phyloP scores from a whole-genome alignment of 2,113 vertebrate genomes.

The Anoura caudifer region DNA sequence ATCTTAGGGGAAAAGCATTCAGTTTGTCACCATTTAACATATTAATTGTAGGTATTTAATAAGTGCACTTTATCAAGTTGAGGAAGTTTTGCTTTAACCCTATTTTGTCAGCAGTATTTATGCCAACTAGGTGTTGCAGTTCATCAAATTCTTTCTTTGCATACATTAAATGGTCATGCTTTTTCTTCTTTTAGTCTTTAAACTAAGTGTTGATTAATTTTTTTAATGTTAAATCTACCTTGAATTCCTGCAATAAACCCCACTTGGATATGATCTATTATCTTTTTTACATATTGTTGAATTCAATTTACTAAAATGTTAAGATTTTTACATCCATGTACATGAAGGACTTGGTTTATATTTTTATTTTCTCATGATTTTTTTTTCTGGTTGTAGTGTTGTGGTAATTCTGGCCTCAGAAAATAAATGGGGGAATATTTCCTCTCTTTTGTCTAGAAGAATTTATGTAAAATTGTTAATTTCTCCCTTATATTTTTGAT shows the following conservation, averaged over 20 bases:
- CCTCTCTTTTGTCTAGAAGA: not conserved
- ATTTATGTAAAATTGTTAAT: not conserved
- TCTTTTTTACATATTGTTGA: not conserved
- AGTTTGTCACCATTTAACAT: not conserved
- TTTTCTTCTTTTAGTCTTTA: not conserved
- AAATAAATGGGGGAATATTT: not conserved
- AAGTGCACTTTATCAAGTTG: not conserved
- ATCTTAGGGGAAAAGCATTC: not conserved
- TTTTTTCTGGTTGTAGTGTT: not conserved
- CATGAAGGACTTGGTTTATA: not conserved
- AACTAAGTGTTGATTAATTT: not conserved
- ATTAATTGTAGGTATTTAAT: not conserved
- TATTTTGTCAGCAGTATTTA: not conserved
- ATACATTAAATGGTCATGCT: not conserved
- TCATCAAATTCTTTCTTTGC: not conserved
- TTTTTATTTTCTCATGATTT: not conserved
- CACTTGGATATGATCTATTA: not conserved
- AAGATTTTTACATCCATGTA: not conserved
- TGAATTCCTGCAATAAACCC: not conserved
- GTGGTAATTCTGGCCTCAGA: not conserved
- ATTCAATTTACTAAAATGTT: not conserved
- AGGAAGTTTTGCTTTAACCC: not conserved
- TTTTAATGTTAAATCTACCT: not conserved
- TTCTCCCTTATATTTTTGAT: not conserved
- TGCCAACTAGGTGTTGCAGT: not conserved